Evolutionary conservation across 2,797 vertebrate genomes (phyloP).

Genomic region (Acipenser transmontanus): DNA sequence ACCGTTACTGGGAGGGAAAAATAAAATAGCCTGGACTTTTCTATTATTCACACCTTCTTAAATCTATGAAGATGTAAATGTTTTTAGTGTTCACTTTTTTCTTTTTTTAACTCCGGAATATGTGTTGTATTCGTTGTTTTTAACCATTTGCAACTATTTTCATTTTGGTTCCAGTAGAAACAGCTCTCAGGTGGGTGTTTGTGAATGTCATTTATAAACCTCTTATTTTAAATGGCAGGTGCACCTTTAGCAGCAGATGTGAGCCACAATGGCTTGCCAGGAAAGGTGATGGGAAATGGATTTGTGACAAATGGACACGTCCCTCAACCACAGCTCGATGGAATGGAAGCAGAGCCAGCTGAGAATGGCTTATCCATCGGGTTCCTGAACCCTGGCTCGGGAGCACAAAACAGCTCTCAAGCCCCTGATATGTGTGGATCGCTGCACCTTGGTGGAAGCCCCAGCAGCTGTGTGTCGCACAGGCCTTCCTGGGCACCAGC

Average conservation of each 20-base stretch:
- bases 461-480: slow-evolving; percentile 66
- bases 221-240: slow-evolving; percentile 71
- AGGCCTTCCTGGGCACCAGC: slow-evolving; percentile 55
- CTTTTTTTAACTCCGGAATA: too few relatives aligned
- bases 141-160: too few relatives aligned
- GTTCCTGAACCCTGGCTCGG: slow-evolving; percentile 23
- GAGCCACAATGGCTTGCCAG: slow-evolving; percentile 63
- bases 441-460: slow-evolving; percentile 73
- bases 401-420: slow-evolving; percentile 28
- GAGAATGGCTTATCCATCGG: slow-evolving; percentile 14
- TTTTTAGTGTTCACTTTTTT: too few relatives aligned
- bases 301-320: slow-evolving; percentile 59
- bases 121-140: too few relatives aligned
- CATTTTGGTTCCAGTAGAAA: too few relatives aligned
- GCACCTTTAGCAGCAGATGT: slow-evolving; percentile 67
- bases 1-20: too few relatives aligned
- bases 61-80: too few relatives aligned
- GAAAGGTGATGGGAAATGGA: slow-evolving; percentile 62
- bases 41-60: too few relatives aligned
- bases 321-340: slow-evolving; percentile 39
- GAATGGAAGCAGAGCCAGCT: slow-evolving; percentile 49
- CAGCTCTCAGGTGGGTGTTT: too few relatives aligned
- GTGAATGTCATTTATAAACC: not conserved
- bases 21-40: too few relatives aligned
- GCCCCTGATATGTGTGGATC: slow-evolving; percentile 79